A percentile compares a stretch with the other conserved stretches of the same genome.
These are phyloP conservation scores for Thomomys bottae DNA, from an alignment of 2,113 vertebrate species.

Conservation along the genomic window DNA sequence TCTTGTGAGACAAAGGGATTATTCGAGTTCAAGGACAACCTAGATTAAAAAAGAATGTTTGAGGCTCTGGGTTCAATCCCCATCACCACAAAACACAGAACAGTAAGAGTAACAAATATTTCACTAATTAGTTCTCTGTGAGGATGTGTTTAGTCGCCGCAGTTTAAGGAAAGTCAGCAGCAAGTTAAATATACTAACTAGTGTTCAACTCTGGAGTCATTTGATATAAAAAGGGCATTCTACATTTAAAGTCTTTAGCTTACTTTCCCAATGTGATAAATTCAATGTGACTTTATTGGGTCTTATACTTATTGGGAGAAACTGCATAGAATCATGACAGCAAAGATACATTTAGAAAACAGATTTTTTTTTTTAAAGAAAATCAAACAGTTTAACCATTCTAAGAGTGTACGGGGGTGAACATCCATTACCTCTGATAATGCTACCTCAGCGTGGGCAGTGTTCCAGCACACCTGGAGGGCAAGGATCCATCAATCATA, in stretches of 20 bases:
- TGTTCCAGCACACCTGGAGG: slow-evolving; percentile 55
- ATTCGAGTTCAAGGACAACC: background rate
- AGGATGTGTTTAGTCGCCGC: slow-evolving; percentile 65
- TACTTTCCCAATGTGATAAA: slow-evolving; percentile 63
- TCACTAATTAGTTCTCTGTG: slow-evolving; percentile 12
- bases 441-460: slow-evolving; percentile 50
- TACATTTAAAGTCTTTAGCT: slow-evolving; percentile 64
- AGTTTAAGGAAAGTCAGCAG: slow-evolving; percentile 77
- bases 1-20: background rate
- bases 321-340: slow-evolving; percentile 62
- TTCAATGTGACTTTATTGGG: background rate
- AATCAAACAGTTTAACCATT: slow-evolving; percentile 51
- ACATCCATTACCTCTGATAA: slow-evolving; percentile 59
- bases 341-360: slow-evolving; percentile 40
- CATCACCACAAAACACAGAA: background rate
- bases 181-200: slow-evolving; percentile 71
- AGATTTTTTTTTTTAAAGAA: slow-evolving; percentile 5
- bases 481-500: slow-evolving; percentile 65
- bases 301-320: slow-evolving; percentile 64
- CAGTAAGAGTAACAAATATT: slow-evolving; percentile 59
- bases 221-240: slow-evolving; percentile 73
- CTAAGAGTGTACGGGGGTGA: slow-evolving; percentile 59
- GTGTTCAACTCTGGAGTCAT: slow-evolving; percentile 78
- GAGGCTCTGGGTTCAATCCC: background rate
- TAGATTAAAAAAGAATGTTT: background rate